Percentiles rank a stretch among this genome's conserved stretches.
These are phyloP conservation scores for Urocyon cinereoargenteus DNA, from an alignment of 2,797 vertebrate species.

Conservation along the genomic window DNA sequence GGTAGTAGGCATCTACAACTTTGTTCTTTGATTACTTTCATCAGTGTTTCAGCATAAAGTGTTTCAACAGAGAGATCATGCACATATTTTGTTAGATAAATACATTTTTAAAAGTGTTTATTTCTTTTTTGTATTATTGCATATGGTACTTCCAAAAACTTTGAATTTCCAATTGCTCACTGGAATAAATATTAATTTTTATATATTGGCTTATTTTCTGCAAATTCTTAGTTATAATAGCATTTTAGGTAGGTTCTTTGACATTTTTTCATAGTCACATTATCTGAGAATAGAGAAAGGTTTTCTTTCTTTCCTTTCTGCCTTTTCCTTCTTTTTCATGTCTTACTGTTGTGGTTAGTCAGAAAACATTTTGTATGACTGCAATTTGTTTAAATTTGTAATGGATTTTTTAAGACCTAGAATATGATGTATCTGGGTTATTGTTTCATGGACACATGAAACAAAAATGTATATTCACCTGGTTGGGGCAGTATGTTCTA, in stretches of 20 bases:
- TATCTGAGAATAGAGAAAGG: background rate
- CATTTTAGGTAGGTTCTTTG: background rate
- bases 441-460: background rate
- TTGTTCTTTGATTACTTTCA: conserved; percentile 10
- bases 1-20: background rate
- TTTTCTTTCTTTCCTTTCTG: background rate
- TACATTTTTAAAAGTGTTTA: background rate
- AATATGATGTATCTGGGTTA: background rate
- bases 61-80: background rate
- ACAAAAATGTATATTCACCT: background rate
- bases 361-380: background rate
- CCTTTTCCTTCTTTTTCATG: background rate
- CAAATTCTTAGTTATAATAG: background rate
- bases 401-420: background rate
- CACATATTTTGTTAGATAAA: background rate
- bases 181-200: background rate
- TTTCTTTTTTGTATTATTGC: background rate
- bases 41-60: conserved; percentile 21
- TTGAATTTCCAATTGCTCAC: background rate
- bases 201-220: background rate
- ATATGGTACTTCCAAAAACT: background rate
- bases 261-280: background rate
- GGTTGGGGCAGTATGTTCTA: background rate
- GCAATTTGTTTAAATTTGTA: background rate
- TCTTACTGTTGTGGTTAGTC: background rate